phyloP scores from a whole-genome alignment of 2,888 invertebrate genomes.

The Drosophila kanekoi region DNA sequence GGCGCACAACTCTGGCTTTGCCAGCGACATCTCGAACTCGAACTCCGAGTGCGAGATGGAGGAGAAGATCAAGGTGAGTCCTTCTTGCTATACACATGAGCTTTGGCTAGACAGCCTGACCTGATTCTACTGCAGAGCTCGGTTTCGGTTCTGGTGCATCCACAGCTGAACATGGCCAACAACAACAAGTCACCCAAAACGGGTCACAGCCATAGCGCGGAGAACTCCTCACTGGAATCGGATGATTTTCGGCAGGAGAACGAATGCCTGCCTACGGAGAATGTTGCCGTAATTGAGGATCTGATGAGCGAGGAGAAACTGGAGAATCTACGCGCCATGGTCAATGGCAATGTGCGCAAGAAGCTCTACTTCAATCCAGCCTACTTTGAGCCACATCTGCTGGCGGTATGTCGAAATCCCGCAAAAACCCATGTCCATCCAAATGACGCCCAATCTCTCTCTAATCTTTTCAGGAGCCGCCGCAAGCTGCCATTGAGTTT shows the following conservation, averaged over 20 bases:
- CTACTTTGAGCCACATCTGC: constrained; percentile 94
- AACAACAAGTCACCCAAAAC: constrained; percentile 63
- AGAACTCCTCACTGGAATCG: constrained; percentile 65
- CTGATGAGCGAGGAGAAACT: constrained; percentile 88
- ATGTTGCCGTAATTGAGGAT: constrained; percentile 94
- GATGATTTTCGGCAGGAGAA: constrained; percentile 84
- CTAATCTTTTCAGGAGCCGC: constrained; percentile 89
- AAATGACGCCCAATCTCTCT: constrained; percentile 18
- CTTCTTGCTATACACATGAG: neutral
- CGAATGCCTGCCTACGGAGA: constrained; percentile 93
- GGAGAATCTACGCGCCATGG: constrained; percentile 88
- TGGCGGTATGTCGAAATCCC: constrained; percentile 88
- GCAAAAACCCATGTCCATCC: neutral
- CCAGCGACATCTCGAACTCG: constrained; percentile 87
- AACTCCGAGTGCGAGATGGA: constrained; percentile 88
- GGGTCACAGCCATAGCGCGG: constrained; percentile 42
- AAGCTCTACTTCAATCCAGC: constrained; percentile 96
- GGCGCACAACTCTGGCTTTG: constrained; percentile 86
- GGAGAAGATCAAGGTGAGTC: constrained; percentile 69
- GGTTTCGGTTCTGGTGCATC: constrained; percentile 91
- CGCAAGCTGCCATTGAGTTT: constrained; percentile 95
- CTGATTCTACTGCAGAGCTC: constrained; percentile 87
- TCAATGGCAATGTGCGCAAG: constrained; percentile 89
- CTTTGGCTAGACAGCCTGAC: constrained; percentile 15
- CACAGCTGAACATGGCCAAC: constrained; percentile 80